Evolutionary conservation across 1,140 invertebrate genomes (phyloP).

Genomic region (Bombus affinis): DNA sequence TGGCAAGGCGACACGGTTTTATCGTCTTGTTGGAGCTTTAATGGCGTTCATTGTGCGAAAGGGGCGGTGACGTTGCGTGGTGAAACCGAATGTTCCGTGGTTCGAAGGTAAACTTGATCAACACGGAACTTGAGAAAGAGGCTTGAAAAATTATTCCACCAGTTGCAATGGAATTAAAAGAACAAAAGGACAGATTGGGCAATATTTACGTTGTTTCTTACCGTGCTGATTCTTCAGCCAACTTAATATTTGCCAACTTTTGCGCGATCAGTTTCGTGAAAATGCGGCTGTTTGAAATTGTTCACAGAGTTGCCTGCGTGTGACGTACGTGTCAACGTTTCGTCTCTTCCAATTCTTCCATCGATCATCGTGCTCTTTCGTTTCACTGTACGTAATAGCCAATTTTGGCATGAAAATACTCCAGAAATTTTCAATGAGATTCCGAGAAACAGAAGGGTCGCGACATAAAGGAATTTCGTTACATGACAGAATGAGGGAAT

Average conservation of each 20-base stretch:
- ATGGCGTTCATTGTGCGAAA: background rate
- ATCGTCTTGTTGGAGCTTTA: background rate
- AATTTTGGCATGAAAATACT: constrained; percentile 11
- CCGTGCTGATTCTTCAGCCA: background rate
- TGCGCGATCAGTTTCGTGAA: background rate
- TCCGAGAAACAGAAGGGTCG: background rate
- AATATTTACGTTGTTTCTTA: background rate
- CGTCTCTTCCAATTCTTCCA: background rate
- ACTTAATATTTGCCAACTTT: constrained; percentile 2
- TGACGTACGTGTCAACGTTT: background rate
- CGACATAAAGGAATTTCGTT: constrained; percentile 38
- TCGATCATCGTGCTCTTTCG: background rate
- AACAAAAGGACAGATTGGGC: too few species aligned
- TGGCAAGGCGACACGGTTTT: background rate
- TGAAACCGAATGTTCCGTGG: background rate
- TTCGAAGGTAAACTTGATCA: background rate
- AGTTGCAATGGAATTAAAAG: background rate
- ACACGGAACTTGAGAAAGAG: background rate
- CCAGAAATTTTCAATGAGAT: background rate
- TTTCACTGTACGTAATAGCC: background rate
- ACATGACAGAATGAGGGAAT: background rate
- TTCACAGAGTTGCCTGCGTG: background rate
- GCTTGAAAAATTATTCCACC: background rate
- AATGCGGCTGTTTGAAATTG: background rate
- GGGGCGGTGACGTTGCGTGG: background rate